A percentile compares a stretch with the other conserved stretches of the same genome.
Evolutionary conservation across 2,888 invertebrate species (phyloP).

Genomic region (Papilio gigon): DNA sequence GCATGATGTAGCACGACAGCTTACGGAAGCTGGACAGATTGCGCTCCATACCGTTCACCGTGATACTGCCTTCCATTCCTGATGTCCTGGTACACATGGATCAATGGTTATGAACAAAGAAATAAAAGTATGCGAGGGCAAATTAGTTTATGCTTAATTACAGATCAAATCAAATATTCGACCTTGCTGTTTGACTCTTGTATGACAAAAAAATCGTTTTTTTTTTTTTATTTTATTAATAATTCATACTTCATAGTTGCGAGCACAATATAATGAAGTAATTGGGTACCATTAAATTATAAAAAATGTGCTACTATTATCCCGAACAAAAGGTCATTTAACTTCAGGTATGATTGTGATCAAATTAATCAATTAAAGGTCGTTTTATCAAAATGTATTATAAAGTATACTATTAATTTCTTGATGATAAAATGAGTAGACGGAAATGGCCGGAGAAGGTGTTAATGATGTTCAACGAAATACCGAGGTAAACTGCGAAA

Average conservation of each 20-base stretch:
- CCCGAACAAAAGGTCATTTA: not conserved
- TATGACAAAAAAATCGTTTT: not conserved
- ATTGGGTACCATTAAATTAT: not conserved
- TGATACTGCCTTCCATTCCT: conserved; percentile 91
- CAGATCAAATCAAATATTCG: not conserved
- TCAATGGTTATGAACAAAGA: not conserved
- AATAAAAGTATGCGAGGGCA: conserved; percentile 8
- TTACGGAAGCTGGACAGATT: conserved; percentile 94
- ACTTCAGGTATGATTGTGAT: not conserved
- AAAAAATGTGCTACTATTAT: not conserved
- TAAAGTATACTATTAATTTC: not conserved
- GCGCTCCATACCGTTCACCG: conserved; percentile 92
- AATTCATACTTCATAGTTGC: not conserved
- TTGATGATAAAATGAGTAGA: not conserved
- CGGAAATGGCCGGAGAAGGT: not conserved
- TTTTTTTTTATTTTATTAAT: not conserved
- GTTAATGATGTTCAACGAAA: not conserved
- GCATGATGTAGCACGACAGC: conserved; percentile 98
- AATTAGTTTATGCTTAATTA: not conserved
- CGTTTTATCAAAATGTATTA: not conserved
- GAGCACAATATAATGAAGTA: not conserved
- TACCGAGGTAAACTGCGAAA: not conserved
- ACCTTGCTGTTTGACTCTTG: not conserved
- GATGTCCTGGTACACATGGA: conserved; percentile 83
- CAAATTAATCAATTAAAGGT: not conserved